Conservation (phyloP, 37 sponge, comb jelly and placozoan genomes). For the Dysidea cf. avara region DNA sequence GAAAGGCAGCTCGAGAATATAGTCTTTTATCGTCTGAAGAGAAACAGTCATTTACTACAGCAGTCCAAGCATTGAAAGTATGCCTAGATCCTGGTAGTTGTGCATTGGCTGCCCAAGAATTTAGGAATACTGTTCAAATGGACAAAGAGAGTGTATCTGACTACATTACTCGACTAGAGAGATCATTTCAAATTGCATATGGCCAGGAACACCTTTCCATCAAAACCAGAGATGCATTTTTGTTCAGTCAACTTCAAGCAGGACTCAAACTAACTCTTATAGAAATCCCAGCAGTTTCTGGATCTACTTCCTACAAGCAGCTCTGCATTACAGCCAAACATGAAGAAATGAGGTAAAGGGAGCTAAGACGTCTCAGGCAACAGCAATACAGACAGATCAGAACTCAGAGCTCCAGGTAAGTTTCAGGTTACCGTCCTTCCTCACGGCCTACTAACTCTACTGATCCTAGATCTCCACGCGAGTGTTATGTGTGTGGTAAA, state of each 20-base stretch:
- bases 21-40: background rate
- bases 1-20: no score
- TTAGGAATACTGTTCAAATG: slow-evolving; percentile 37
- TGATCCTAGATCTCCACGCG: background rate
- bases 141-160: slow-evolving; percentile 35
- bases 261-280: slow-evolving; percentile 16
- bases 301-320: slow-evolving; percentile 12
- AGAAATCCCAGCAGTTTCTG: slow-evolving; percentile 36
- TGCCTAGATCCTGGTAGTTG: slow-evolving; percentile 46
- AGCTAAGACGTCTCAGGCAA: background rate
- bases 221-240: slow-evolving; percentile 35
- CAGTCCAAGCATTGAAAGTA: background rate
- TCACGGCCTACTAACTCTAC: background rate
- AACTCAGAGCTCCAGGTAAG: background rate
- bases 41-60: background rate
- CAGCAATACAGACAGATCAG: background rate
- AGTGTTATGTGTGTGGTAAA: slow-evolving; percentile 4
- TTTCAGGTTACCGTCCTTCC: background rate
- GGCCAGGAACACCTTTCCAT: slow-evolving; percentile 29
- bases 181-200: slow-evolving; percentile 37
- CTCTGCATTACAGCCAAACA: slow-evolving; percentile 35
- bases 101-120: slow-evolving; percentile 57
- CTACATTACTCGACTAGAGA: slow-evolving; percentile 34
- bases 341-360: slow-evolving; percentile 12
- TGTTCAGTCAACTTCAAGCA: slow-evolving; percentile 34